These are phyloP conservation scores for Drosophila merina DNA, from an alignment of 2,888 invertebrate genomes.

Conservation along the genomic window DNA sequence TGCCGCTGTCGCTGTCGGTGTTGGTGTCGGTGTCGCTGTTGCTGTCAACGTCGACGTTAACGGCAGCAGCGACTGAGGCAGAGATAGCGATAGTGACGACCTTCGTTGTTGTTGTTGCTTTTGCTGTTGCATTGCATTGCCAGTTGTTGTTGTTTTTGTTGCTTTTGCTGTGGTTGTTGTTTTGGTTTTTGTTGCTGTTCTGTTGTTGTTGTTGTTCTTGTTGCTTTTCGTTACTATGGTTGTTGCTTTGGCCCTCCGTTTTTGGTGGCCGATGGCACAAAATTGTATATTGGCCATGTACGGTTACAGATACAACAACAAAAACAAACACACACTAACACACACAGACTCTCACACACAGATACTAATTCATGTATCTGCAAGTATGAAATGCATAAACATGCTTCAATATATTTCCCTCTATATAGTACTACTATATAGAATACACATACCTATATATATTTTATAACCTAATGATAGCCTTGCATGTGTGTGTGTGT, in stretches of 20 bases:
- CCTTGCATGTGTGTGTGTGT: constrained; percentile 4
- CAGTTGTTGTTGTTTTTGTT: constrained; percentile 17
- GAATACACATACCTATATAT: not conserved
- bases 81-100: constrained; percentile 55
- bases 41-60: no score
- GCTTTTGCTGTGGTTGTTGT: constrained; percentile 32
- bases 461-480: constrained; percentile 1
- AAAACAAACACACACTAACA: no score
- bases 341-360: not conserved
- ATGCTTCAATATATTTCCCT: constrained; percentile 2
- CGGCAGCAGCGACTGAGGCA: constrained; percentile 10
- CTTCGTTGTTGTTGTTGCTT: constrained; percentile 59
- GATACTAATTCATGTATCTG: constrained; percentile 7
- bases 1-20: constrained; percentile 12
- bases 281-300: constrained; percentile 66
- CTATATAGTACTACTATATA: not conserved
- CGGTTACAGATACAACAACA: constrained; percentile 3
- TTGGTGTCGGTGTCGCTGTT: not conserved
- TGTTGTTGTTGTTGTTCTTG: no score
- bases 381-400: constrained; percentile 17
- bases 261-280: constrained; percentile 70
- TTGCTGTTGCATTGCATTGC: no score
- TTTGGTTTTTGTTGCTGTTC: not conserved
- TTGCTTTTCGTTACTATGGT: constrained; percentile 12
- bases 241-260: constrained; percentile 55